phyloP scores from a whole-genome alignment of 1,140 invertebrate genomes.

The Magallana angulata region DNA sequence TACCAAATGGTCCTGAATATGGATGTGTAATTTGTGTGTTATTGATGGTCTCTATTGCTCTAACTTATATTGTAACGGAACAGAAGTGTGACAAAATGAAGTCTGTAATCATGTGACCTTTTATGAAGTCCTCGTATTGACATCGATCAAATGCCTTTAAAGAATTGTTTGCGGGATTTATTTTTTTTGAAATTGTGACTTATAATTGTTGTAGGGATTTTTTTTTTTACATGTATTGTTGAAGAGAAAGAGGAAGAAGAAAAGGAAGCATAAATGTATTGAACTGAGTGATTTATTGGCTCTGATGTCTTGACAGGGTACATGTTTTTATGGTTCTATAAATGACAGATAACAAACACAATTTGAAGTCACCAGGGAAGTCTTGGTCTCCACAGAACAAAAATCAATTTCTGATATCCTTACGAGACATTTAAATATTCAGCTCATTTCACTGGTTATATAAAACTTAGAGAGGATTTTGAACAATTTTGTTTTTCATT shows the following conservation, averaged over 20 bases:
- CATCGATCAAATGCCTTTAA: neutral
- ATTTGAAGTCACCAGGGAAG: neutral
- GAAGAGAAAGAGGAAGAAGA: neutral
- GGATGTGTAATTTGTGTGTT: neutral
- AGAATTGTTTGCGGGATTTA: neutral
- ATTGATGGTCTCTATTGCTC: too few relatives aligned
- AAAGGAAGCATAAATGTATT: neutral
- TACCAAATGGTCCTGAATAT: neutral
- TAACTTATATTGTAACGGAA: too few relatives aligned
- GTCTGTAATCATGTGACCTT: neutral
- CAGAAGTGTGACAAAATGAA: neutral
- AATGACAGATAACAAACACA: neutral
- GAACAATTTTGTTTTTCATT: too few relatives aligned
- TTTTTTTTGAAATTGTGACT: neutral
- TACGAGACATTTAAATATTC: neutral
- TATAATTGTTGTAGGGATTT: neutral
- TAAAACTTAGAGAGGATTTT: too few relatives aligned
- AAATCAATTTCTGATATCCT: slow-evolving; percentile 5
- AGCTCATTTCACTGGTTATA: neutral
- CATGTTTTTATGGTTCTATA: neutral
- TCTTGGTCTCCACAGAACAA: neutral
- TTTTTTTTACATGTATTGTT: neutral
- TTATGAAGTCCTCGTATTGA: neutral
- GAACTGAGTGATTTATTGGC: neutral
- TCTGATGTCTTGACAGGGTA: neutral